These are phyloP conservation scores for Brachypterus glaber DNA, from an alignment of 2,888 invertebrate genomes.

Conservation along the genomic window DNA sequence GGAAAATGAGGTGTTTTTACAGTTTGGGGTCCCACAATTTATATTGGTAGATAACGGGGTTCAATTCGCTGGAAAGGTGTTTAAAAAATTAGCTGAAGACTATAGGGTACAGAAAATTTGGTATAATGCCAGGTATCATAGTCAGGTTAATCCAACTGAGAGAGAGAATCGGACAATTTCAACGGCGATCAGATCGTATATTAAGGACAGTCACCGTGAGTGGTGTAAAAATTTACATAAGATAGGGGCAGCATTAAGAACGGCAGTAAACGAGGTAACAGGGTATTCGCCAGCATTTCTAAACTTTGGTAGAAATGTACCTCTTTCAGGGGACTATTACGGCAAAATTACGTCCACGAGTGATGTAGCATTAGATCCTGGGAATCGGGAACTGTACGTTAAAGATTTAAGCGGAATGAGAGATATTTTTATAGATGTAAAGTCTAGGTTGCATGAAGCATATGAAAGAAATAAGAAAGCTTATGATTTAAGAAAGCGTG, in stretches of 20 bases:
- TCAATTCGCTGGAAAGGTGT: conserved; percentile 7
- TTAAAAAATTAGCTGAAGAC: conserved; percentile 2
- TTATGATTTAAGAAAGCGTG: neutral
- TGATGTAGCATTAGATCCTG: neutral
- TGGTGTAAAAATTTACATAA: conserved; percentile 3
- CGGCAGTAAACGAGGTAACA: neutral
- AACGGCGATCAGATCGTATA: conserved; percentile 5
- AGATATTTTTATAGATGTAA: neutral
- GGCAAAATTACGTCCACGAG: neutral
- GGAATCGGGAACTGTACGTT: neutral
- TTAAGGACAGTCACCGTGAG: conserved; percentile 5
- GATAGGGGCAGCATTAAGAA: conserved; percentile 1
- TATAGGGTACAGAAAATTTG: conserved; percentile 11
- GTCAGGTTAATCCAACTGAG: conserved; percentile 7
- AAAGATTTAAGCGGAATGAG: neutral
- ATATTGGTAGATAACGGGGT: conserved; percentile 8
- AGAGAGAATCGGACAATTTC: conserved; percentile 3
- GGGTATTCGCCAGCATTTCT: neutral
- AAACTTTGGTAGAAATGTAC: neutral
- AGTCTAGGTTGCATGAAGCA: neutral
- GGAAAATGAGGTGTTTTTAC: conserved; percentile 6
- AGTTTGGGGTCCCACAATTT: conserved; percentile 6
- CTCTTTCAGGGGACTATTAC: neutral
- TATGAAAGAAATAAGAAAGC: neutral
- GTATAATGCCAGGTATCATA: conserved; percentile 6